These are phyloP conservation scores for Odocoileus hemionus DNA, from an alignment of 2,113 vertebrate species.

Conservation along the genomic window DNA sequence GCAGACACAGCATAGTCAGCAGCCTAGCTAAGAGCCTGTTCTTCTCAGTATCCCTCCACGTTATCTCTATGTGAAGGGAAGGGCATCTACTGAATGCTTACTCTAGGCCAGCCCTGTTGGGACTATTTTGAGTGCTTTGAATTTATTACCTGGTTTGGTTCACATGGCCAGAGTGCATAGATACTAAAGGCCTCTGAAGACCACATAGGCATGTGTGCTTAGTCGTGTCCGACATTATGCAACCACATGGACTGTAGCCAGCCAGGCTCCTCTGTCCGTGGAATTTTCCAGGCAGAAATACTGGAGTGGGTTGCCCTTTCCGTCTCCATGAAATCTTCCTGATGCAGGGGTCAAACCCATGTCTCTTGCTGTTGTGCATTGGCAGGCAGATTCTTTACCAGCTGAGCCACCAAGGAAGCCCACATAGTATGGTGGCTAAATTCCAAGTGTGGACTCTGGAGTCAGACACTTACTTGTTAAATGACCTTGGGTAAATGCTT, in stretches of 20 bases:
- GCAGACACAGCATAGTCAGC: not conserved
- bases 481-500: not conserved
- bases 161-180: not conserved
- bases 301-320: not conserved
- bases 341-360: not conserved
- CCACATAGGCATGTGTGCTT: not conserved
- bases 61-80: not conserved
- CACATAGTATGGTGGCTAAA: not conserved
- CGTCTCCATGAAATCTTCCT: not conserved
- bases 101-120: not conserved
- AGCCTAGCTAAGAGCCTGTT: not conserved
- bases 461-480: not conserved
- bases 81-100: not conserved
- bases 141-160: not conserved
- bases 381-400: not conserved
- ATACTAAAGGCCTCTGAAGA: not conserved
- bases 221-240: accelerated
- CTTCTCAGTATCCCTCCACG: not conserved
- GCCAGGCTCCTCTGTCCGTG: not conserved
- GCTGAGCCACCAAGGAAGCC: not conserved
- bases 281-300: not conserved
- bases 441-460: not conserved
- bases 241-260: not conserved
- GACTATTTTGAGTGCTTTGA: not conserved
- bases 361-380: not conserved